These are phyloP conservation scores for Drosophila santomea DNA, from an alignment of 1,140 invertebrate species.

Conservation along the genomic window DNA sequence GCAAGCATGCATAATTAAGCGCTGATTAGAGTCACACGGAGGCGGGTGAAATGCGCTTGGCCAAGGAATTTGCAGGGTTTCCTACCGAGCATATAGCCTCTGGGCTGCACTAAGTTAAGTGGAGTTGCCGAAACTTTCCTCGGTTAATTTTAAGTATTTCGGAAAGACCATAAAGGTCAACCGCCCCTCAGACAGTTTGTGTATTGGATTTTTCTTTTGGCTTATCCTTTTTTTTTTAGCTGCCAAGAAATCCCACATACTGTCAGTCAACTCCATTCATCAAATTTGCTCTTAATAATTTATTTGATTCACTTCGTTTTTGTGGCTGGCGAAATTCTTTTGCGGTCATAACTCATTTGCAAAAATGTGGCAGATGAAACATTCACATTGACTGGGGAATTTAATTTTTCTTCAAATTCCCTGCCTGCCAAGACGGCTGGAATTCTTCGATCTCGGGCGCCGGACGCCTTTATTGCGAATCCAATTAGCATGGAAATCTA, in stretches of 20 bases:
- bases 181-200: slow-evolving; percentile 7
- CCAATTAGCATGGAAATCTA: slow-evolving; percentile 78
- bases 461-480: slow-evolving; percentile 54
- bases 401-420: slow-evolving; percentile 51
- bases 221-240: slow-evolving; percentile 8
- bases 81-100: not conserved
- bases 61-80: slow-evolving; percentile 22
- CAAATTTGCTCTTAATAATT: slow-evolving; percentile 41
- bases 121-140: slow-evolving; percentile 18
- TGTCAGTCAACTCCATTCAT: slow-evolving; percentile 31
- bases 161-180: slow-evolving; percentile 1
- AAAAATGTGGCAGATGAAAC: slow-evolving; percentile 46
- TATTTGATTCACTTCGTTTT: slow-evolving; percentile 23
- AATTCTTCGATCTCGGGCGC: slow-evolving; percentile 46
- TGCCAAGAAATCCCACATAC: slow-evolving; percentile 10
- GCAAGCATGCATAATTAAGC: slow-evolving; percentile 60
- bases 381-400: slow-evolving; percentile 47
- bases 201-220: not conserved
- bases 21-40: slow-evolving; percentile 58
- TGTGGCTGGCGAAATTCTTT: slow-evolving; percentile 30
- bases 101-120: slow-evolving; percentile 2
- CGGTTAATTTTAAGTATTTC: slow-evolving; percentile 20
- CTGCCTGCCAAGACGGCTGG: slow-evolving; percentile 10
- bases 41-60: slow-evolving; percentile 9
- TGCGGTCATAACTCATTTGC: slow-evolving; percentile 51